These are phyloP conservation scores for Sciurus vulgaris DNA, from an alignment of 2,797 vertebrate genomes.

Conservation along the genomic window DNA sequence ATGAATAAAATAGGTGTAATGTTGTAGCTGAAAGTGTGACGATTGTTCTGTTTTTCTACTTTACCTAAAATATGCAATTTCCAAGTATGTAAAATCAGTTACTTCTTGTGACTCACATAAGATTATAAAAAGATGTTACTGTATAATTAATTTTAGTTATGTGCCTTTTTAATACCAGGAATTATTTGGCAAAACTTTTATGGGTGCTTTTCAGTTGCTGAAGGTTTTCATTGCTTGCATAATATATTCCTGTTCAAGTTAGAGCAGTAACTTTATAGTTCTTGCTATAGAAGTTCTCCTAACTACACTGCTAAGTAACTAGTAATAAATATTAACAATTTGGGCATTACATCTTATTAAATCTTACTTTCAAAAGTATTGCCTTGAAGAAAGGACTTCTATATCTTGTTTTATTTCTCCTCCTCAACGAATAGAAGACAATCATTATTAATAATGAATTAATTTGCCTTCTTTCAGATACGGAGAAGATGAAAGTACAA, in stretches of 20 bases:
- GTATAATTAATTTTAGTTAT: not conserved
- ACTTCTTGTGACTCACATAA: conserved; percentile 24
- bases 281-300: not conserved
- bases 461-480: not conserved
- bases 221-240: conserved; percentile 45
- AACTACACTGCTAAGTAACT: not conserved
- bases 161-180: not conserved
- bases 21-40: not conserved
- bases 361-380: conserved; percentile 24
- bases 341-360: not conserved
- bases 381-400: not conserved
- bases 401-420: not conserved
- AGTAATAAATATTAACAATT: not conserved
- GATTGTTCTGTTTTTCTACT: not conserved
- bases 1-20: conserved; percentile 13
- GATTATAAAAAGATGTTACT: not conserved
- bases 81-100: not conserved
- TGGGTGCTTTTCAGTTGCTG: conserved; percentile 10
- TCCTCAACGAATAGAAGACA: not conserved
- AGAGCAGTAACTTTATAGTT: not conserved
- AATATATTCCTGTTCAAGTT: conserved; percentile 43
- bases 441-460: not conserved
- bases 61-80: not conserved
- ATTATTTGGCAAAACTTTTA: conserved; percentile 8
- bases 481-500: not conserved